Base-by-base conservation (phyloP, 2,113 vertebrate species). In the Piliocolobus tephrosceles region DNA sequence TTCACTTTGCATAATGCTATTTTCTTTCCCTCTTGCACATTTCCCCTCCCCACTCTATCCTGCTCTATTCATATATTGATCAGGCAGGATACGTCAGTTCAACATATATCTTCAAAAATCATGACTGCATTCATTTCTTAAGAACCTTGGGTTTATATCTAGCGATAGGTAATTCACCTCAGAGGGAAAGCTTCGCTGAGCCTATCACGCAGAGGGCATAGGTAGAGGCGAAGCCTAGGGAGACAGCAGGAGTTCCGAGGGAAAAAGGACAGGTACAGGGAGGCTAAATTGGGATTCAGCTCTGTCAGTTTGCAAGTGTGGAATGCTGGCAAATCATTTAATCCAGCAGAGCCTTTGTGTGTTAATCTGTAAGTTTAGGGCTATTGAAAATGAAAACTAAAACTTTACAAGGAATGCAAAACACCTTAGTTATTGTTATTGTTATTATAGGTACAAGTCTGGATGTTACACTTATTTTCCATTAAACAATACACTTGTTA, bases 1-100 rank as follows among this genome's bases (percentile, higher is more conserved):
- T 90, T 92, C 88, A 92, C 45, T 98, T 98, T 96, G 88, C 64
- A 94, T 96, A 96, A 84, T 79, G 22, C 64, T 85, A 50, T 95
- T 94, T 85, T 92, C n/a, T 58, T 52, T 82, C 20, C 14, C 9
- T 72, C 58, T 85, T 70, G 6, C 32, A 3, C 22, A 16, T 73
- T 70, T 87, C 47, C 38, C 40, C 40, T 88, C 66, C 78, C 58
- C 1, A 1, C 27, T 55, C 5, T 10, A 32, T 81, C 43, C 68
- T 45, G 25, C 55, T 66, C 7, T 78, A 52, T 84, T 96, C 81
- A 92, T 35, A 57, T 57, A 91, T 30, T 92, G 23, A 91, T 75
- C 55, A 91, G 43, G n/a, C 27, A 64, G 20, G 3, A 76, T 68
- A 94, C 81, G 43, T 61, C 38, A 87, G 35, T 57, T 70, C 45